Evolutionary conservation across 2,888 invertebrate species (phyloP).

Genomic region (Carabus problematicus): DNA sequence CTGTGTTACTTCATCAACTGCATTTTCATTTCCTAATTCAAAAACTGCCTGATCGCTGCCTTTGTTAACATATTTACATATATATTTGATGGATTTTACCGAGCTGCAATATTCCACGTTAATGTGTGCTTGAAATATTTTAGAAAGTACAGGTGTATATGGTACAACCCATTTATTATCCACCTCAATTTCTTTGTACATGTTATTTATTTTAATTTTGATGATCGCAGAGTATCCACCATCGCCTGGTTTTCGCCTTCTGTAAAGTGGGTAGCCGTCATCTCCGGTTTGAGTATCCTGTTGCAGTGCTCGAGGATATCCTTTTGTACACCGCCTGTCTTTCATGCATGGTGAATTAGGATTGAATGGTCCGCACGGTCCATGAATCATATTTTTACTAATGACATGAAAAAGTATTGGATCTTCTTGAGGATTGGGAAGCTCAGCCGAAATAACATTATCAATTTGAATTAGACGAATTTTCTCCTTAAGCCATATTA

Average conservation of each 20-base stretch:
- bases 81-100: slow-evolving; percentile 56
- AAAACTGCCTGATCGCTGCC: slow-evolving; percentile 54
- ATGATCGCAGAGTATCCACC: not conserved
- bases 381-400: slow-evolving; percentile 54
- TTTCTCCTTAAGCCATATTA: slow-evolving; percentile 50
- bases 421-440: slow-evolving; percentile 50
- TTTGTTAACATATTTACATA: slow-evolving; percentile 58
- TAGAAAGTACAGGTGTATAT: slow-evolving; percentile 50
- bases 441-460: slow-evolving; percentile 52
- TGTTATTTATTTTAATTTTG: slow-evolving; percentile 44
- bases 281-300: slow-evolving; percentile 47
- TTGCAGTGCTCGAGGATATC: slow-evolving; percentile 45
- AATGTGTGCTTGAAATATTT: slow-evolving; percentile 53
- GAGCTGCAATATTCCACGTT: slow-evolving; percentile 57
- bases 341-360: slow-evolving; percentile 48
- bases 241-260: slow-evolving; percentile 25
- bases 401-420: slow-evolving; percentile 49
- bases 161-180: slow-evolving; percentile 52
- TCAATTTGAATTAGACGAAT: slow-evolving; percentile 52
- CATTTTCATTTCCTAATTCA: slow-evolving; percentile 48
- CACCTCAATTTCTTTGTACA: slow-evolving; percentile 20
- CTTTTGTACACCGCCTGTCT: slow-evolving; percentile 48
- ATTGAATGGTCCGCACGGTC: slow-evolving; percentile 50
- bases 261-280: slow-evolving; percentile 50
- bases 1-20: slow-evolving; percentile 50